Conservation (phyloP, 2,888 invertebrate species). For the Prosopocoilus inquinatus region DNA sequence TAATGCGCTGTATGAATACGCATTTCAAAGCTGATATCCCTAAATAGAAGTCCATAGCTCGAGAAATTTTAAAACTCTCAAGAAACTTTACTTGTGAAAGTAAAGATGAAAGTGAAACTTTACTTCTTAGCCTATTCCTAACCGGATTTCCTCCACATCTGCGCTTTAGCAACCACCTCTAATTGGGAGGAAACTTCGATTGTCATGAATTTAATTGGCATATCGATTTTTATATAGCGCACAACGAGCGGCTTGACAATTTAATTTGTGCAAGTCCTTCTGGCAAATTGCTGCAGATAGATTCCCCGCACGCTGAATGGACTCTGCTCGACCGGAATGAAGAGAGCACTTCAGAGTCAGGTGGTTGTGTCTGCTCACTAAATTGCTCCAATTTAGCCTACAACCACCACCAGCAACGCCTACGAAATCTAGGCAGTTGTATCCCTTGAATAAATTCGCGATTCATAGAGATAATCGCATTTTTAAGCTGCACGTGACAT, state of each 20-base stretch:
- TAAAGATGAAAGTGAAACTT: too few species aligned
- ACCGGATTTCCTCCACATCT: too few species aligned
- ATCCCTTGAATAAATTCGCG: too few species aligned
- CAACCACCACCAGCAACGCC: slow-evolving; percentile 28
- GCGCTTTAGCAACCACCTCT: neutral
- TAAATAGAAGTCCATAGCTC: too few species aligned
- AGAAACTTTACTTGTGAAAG: too few species aligned
- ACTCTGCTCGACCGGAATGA: slow-evolving; percentile 41
- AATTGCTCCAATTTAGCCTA: slow-evolving; percentile 50
- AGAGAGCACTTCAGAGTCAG: slow-evolving; percentile 50
- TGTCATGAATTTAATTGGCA: slow-evolving; percentile 31
- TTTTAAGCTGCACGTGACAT: too few species aligned
- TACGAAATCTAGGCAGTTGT: neutral
- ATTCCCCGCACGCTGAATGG: slow-evolving; percentile 42
- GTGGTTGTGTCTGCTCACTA: slow-evolving; percentile 52
- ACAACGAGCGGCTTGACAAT: slow-evolving; percentile 44
- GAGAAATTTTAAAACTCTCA: too few species aligned
- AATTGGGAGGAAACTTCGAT: slow-evolving; percentile 13
- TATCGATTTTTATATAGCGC: slow-evolving; percentile 32
- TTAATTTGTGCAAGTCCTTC: slow-evolving; percentile 50
- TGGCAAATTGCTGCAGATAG: slow-evolving; percentile 49
- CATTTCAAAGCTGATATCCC: too few species aligned
- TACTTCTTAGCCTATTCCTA: too few species aligned
- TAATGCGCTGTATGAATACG: too few species aligned
- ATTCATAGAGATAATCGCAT: too few species aligned